Evolutionary conservation across 2,888 invertebrate genomes (phyloP), one percentile per base, ranked within the genome.

Genomic region (Acanthosepion esculentum): DNA sequence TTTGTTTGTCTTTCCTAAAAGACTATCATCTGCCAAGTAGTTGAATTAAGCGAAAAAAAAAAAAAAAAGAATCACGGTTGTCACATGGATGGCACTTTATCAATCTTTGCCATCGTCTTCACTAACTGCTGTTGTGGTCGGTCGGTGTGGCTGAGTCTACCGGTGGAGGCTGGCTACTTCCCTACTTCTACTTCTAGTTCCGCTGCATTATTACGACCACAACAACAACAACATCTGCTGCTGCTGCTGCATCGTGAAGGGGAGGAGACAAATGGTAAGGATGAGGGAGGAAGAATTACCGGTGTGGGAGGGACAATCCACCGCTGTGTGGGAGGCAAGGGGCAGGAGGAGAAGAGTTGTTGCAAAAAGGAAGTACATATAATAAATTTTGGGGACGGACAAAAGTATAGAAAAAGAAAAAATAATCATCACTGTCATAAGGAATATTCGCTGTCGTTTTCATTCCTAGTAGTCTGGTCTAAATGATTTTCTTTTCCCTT

Each of bases 241-340:
- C 64, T 64, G 78, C 78, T 78, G 78, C 78, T 78, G 78, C 29
- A 78, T 78, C 18, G n/a, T 78, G 78, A 78, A 78, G n/a, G 78
- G 78, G 78, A 78, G 78, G 78, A 78, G 78, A 78, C 78, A 29
- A 78, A 78, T 10, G 78, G n/a, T 78, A n/a, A 78, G n/a, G n/a
- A 78, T 78, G 78, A 78, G 78, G 78, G 78, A 78, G 78, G 78
- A 78, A 78, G 78, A 78, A 78, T 78, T 78, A n/a, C 78, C 78
- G 78, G 78, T 78, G 78, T 78, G 78, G 78, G 78, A 78, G 78
- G 78, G 78, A 78, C 78, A 78, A 78, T 78, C n/a, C 78, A 12
- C 78, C n/a, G n/a, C n/a, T 78, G n/a, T 78, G 78, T n/a, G 29
- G n/a, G n/a, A 15, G n/a, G 78, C 29, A 10, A 20, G 20, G 20